phyloP scores from a whole-genome alignment of 2,888 invertebrate genomes.

The Pherbina coryleti region DNA sequence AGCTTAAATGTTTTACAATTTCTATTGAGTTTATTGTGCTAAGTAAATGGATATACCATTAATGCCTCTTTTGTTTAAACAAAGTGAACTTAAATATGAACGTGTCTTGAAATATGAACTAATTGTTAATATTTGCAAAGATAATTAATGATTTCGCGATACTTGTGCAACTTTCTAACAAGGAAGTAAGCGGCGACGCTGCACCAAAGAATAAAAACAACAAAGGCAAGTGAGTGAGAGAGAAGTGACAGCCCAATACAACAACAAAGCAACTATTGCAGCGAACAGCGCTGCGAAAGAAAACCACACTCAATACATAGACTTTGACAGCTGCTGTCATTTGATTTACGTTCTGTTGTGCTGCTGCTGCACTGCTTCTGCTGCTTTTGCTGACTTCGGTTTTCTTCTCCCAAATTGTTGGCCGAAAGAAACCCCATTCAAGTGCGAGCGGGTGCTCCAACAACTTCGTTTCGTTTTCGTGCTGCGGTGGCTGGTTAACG shows the following conservation, averaged over 20 bases:
- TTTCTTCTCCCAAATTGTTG: conserved; percentile 31
- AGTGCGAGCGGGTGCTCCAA: conserved; percentile 37
- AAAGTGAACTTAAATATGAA: not conserved
- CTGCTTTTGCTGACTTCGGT: not conserved
- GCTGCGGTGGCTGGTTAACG: conserved; percentile 17
- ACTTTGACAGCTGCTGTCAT: conserved; percentile 22
- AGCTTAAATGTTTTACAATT: not conserved
- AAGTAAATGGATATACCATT: not conserved
- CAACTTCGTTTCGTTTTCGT: conserved; percentile 25
- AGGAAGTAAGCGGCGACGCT: not conserved
- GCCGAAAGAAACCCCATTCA: conserved; percentile 23
- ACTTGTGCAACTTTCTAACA: not conserved
- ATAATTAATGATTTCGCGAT: not conserved
- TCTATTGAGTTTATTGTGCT: not conserved
- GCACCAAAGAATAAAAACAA: not conserved
- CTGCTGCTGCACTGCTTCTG: not conserved
- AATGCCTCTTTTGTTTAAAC: not conserved
- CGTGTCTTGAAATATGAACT: not conserved
- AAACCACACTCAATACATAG: not conserved
- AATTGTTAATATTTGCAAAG: not conserved
- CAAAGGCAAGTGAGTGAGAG: not conserved
- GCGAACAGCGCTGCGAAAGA: not conserved
- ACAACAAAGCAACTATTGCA: not conserved
- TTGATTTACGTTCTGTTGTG: not conserved
- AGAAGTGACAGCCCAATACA: not conserved